Conservation (phyloP, 2,888 invertebrate genomes). For the Amblyteles armatorius region DNA sequence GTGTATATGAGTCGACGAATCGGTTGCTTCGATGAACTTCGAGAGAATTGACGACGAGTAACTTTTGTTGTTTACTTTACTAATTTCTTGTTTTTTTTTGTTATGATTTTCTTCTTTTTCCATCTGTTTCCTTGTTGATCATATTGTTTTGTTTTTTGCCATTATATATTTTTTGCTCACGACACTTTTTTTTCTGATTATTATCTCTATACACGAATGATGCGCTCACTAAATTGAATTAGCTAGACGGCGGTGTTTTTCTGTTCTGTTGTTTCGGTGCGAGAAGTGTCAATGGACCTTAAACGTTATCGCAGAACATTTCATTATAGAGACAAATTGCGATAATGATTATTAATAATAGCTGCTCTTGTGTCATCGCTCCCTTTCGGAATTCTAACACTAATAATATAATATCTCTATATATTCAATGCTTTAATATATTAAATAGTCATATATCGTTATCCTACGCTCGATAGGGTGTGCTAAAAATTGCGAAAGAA, state of each 20-base stretch:
- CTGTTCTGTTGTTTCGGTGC: constrained; percentile 48
- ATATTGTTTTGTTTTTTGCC: constrained; percentile 36
- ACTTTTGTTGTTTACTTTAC: constrained; percentile 66
- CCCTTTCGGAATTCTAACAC: constrained; percentile 75
- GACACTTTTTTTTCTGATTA: constrained; percentile 73
- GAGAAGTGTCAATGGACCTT: constrained; percentile 58
- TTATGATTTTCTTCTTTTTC: constrained; percentile 69
- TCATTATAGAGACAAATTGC: constrained; percentile 70
- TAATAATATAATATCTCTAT: constrained; percentile 76
- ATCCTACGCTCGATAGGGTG: constrained; percentile 73
- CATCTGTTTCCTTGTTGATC: constrained; percentile 47
- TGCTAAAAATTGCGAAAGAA: constrained; percentile 59
- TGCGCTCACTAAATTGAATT: constrained; percentile 71
- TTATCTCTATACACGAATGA: constrained; percentile 74
- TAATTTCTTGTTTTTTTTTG: constrained; percentile 28
- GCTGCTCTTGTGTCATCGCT: constrained; percentile 76
- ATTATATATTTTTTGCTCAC: constrained; percentile 69
- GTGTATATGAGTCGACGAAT: constrained; percentile 54
- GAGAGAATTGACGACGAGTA: constrained; percentile 72
- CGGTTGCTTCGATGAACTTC: constrained; percentile 66
- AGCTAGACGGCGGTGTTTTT: constrained; percentile 70
- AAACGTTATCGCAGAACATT: constrained; percentile 63
- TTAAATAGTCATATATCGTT: constrained; percentile 80
- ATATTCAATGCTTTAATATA: constrained; percentile 79
- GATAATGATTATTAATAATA: constrained; percentile 77